Conservation (phyloP, 2,113 vertebrate species). For the Phaethon lepturus region DNA sequence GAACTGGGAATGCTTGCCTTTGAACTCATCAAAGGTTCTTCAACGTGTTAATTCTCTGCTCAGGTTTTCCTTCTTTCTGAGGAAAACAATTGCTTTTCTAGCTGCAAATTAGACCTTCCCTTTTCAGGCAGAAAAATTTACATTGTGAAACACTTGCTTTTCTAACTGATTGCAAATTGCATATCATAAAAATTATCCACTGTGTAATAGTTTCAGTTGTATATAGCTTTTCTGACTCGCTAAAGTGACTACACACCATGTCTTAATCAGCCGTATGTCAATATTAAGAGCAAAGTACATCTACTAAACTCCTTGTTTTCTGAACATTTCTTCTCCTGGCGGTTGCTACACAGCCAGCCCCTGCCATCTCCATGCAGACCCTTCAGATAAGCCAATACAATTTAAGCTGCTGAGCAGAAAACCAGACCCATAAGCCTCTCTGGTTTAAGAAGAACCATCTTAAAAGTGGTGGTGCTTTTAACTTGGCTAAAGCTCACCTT, state of each 20-base stretch:
- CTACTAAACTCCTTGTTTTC: neutral
- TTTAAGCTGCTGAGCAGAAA: neutral
- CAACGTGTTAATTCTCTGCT: neutral
- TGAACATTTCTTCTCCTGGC: neutral
- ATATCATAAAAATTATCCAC: neutral
- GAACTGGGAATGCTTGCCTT: neutral
- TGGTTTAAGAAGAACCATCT: neutral
- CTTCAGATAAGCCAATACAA: neutral
- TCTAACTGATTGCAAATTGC: neutral
- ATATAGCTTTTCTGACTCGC: neutral
- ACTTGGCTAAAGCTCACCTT: neutral
- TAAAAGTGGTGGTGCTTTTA: neutral
- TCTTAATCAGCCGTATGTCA: neutral
- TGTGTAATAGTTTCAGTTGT: neutral
- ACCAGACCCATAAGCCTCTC: neutral
- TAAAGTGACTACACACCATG: neutral
- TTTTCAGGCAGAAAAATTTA: neutral
- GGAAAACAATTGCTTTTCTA: neutral
- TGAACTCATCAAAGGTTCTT: neutral
- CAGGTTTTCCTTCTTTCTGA: neutral
- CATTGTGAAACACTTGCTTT: neutral
- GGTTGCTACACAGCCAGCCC: conserved; percentile 22
- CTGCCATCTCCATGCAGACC: neutral
- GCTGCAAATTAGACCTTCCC: neutral
- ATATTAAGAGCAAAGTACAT: neutral